A percentile compares a stretch with the other conserved stretches of the same genome.
Evolutionary conservation across 2,888 invertebrate genomes (phyloP).

Genomic region (Hedya salicella): DNA sequence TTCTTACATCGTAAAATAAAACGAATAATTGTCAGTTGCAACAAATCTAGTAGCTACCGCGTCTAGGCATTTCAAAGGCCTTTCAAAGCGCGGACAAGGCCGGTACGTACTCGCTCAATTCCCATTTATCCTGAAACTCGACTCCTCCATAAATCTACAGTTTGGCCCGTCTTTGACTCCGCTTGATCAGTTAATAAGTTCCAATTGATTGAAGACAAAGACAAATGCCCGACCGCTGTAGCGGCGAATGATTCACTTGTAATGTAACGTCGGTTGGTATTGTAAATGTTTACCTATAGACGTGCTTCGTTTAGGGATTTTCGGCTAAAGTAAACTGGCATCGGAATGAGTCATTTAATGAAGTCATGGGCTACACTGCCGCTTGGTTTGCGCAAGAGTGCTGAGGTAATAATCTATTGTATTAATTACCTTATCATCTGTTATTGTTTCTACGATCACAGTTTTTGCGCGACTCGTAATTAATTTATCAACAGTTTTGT

Average conservation of each 20-base stretch:
- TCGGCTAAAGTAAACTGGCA: constrained; percentile 50
- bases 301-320: constrained; percentile 53
- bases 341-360: constrained; percentile 61
- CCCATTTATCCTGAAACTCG: constrained; percentile 41
- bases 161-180: constrained; percentile 59
- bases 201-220: constrained; percentile 63
- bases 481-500: constrained; percentile 14
- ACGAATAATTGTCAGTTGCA: constrained; percentile 12
- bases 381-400: constrained; percentile 55
- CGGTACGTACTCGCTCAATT: constrained; percentile 22
- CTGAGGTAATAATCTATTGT: constrained; percentile 51
- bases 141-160: constrained; percentile 56
- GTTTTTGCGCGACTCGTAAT: constrained; percentile 45
- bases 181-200: constrained; percentile 68
- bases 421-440: constrained; percentile 54
- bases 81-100: constrained; percentile 22
- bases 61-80: constrained; percentile 14
- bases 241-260: constrained; percentile 58
- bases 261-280: constrained; percentile 49
- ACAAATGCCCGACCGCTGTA: constrained; percentile 50
- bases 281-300: constrained; percentile 61
- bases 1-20: constrained; percentile 18
- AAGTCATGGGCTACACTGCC: constrained; percentile 56
- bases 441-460: constrained; percentile 54
- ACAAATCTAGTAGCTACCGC: constrained; percentile 27